These are phyloP conservation scores for Ornithoptera priamus DNA, from an alignment of 2,888 invertebrate species.

Conservation along the genomic window DNA sequence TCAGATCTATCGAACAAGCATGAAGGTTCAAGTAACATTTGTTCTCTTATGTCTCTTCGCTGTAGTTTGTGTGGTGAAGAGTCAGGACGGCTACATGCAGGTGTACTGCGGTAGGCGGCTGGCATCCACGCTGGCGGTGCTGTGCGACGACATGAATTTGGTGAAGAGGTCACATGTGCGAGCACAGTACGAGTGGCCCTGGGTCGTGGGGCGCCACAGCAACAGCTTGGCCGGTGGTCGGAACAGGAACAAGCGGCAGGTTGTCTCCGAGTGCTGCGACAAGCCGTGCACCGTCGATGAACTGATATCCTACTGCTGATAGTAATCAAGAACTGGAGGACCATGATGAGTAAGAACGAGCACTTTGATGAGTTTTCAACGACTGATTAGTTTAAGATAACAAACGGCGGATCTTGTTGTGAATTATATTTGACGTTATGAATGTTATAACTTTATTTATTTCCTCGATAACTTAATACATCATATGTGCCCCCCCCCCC, in stretches of 20 bases:
- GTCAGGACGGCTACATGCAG: conserved; percentile 5
- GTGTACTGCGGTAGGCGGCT: conserved; percentile 29
- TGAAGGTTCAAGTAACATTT: background rate
- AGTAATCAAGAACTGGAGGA: too few species aligned
- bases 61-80: background rate
- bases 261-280: conserved; percentile 48
- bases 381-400: too few species aligned
- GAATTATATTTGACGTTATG: too few species aligned
- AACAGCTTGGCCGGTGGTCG: conserved; percentile 36
- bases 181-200: conserved; percentile 33
- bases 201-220: conserved; percentile 38
- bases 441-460: too few species aligned
- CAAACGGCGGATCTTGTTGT: too few species aligned
- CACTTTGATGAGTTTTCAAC: too few species aligned
- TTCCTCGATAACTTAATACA: too few species aligned
- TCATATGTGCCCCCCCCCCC: too few species aligned
- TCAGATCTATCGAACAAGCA: too few species aligned
- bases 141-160: conserved; percentile 30
- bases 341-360: too few species aligned
- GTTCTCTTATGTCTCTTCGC: conserved; percentile 6
- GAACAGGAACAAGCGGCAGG: conserved; percentile 42
- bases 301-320: conserved; percentile 42
- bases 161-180: conserved; percentile 31
- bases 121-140: conserved; percentile 34
- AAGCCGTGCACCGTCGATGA: conserved; percentile 44